Evolutionary conservation across 2,113 vertebrate genomes (phyloP).

Genomic region (Sus scrofa): T2T-Sscrofa CM000820.6:130554501-130555000

Average conservation of each 20-base stretch:
- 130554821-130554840: too few relatives aligned
- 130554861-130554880: too few relatives aligned
- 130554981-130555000: too few relatives aligned
- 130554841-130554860: too few relatives aligned
- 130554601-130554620: background rate
- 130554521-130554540: background rate
- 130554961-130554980: too few relatives aligned
- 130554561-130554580: conserved; percentile 44
- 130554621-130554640: conserved; percentile 51
- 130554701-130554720: background rate
- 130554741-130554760: background rate
- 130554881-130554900: too few relatives aligned
- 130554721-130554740: background rate
- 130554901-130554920: too few relatives aligned
- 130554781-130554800: background rate
- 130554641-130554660: conserved; percentile 44
- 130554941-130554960: too few relatives aligned
- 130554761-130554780: background rate
- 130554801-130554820: background rate
- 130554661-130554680: background rate
- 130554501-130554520: conserved; percentile 14
- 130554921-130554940: too few relatives aligned
- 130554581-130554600: conserved; percentile 48
- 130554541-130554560: conserved; percentile 22
- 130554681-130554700: background rate